phyloP scores from a whole-genome alignment of 2,888 invertebrate genomes.

The Cynaeus angustus region DNA sequence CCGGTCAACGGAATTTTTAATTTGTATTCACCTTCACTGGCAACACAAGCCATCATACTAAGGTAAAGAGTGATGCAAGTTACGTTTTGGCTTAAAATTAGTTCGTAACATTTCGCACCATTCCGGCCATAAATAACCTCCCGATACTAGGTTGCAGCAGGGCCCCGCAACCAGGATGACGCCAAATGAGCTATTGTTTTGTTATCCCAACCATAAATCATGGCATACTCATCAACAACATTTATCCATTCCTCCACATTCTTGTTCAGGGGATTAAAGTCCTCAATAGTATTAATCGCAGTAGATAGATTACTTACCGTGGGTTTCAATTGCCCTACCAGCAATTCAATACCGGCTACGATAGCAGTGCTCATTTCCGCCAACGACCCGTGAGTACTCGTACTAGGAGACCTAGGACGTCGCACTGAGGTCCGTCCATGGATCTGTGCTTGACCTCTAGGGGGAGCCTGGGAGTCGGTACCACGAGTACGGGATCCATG shows the following conservation, averaged over 20 bases:
- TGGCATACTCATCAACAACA: conserved; percentile 48
- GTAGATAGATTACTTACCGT: background rate
- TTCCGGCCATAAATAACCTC: conserved; percentile 41
- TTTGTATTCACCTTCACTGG: background rate
- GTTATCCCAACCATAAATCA: conserved; percentile 40
- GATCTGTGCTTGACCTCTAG: no score
- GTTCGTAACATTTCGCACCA: conserved; percentile 42
- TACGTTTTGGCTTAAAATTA: conserved; percentile 29
- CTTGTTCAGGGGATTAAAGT: conserved; percentile 41
- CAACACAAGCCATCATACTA: conserved; percentile 32
- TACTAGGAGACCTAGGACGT: no score
- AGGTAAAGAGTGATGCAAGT: conserved; percentile 34
- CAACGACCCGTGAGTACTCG: no score
- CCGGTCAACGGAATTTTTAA: no score
- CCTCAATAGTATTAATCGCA: conserved; percentile 26
- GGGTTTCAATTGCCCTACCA: background rate
- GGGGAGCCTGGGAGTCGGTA: no score
- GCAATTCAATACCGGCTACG: no score
- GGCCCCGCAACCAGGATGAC: conserved; percentile 38
- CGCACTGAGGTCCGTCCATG: no score
- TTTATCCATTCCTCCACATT: conserved; percentile 37
- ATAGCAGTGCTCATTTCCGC: no score
- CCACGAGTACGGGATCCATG: no score
- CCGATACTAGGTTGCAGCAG: conserved; percentile 44
- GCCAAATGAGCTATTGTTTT: conserved; percentile 41